phyloP scores from a whole-genome alignment of 2,888 invertebrate species.

The Mesorhabditis spiculigera region DNA sequence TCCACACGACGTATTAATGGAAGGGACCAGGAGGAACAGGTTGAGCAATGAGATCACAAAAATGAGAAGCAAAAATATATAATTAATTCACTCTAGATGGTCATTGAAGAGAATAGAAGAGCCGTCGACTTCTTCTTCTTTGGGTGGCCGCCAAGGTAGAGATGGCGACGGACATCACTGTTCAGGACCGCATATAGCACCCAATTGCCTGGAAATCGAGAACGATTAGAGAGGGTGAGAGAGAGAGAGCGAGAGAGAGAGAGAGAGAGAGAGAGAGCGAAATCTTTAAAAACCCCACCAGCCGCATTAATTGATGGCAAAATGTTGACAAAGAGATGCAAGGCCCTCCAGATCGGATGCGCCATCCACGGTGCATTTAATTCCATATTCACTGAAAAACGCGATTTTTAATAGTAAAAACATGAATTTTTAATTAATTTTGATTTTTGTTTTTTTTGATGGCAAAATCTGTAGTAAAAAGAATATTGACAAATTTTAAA shows the following conservation, averaged over 20 bases:
- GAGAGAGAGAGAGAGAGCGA: too few species aligned
- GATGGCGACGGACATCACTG: conserved; percentile 45
- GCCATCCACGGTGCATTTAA: not conserved
- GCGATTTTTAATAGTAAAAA: not conserved
- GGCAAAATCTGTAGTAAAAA: not conserved
- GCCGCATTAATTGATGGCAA: conserved; percentile 52
- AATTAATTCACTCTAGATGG: not conserved
- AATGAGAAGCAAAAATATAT: not conserved
- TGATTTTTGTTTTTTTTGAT: not conserved
- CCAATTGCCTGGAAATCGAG: conserved; percentile 42
- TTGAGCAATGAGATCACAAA: too few species aligned
- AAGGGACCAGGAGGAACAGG: too few species aligned
- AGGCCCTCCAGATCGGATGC: not conserved
- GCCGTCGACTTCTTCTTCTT: conserved; percentile 18
- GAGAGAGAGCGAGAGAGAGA: too few species aligned
- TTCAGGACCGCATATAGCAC: conserved; percentile 49
- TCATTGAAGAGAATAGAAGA: not conserved
- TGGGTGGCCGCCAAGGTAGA: conserved; percentile 28
- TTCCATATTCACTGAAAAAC: conserved; percentile 4
- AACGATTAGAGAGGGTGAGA: too few species aligned
- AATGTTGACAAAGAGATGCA: conserved; percentile 38
- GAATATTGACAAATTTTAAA: not conserved
- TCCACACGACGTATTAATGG: too few species aligned
- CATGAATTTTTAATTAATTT: not conserved
- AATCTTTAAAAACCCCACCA: conserved; percentile 18